Evolutionary conservation across 2,797 vertebrate species (phyloP).

Genomic region (Tolypeutes matacus): DNA sequence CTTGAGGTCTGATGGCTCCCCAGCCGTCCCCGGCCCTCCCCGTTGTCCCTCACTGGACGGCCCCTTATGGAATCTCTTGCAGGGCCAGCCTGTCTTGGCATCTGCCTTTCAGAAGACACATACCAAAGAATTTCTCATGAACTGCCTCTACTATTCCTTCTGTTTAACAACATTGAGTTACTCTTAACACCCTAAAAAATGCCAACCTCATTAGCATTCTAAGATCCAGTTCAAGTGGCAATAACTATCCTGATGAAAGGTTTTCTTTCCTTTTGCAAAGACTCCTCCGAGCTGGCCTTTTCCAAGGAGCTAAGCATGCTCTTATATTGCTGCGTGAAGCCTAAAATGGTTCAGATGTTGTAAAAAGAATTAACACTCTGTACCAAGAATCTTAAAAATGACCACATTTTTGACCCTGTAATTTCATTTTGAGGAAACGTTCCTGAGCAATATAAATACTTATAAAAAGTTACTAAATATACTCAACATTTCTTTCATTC

Average conservation of each 20-base stretch:
- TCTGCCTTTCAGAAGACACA: neutral
- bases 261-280: rapidly evolving
- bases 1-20: too few relatives aligned
- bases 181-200: neutral
- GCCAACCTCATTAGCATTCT: neutral
- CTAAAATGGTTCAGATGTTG: neutral
- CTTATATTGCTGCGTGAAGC: neutral
- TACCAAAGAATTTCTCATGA: neutral
- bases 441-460: neutral
- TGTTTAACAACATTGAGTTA: too few relatives aligned
- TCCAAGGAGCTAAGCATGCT: too few relatives aligned
- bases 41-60: rapidly evolving
- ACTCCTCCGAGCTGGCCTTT: neutral
- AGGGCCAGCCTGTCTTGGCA: too few relatives aligned
- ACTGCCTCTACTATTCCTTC: too few relatives aligned
- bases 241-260: neutral
- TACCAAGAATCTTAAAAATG: constrained; percentile 6
- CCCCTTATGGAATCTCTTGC: rapidly evolving
- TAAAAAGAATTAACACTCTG: neutral
- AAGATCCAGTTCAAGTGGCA: neutral
- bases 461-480: neutral
- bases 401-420: neutral
- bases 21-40: too few relatives aligned
- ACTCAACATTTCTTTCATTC: neutral
- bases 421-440: neutral